Conservation (phyloP, 2,113 vertebrate genomes). For the Helogale parvula region DNA sequence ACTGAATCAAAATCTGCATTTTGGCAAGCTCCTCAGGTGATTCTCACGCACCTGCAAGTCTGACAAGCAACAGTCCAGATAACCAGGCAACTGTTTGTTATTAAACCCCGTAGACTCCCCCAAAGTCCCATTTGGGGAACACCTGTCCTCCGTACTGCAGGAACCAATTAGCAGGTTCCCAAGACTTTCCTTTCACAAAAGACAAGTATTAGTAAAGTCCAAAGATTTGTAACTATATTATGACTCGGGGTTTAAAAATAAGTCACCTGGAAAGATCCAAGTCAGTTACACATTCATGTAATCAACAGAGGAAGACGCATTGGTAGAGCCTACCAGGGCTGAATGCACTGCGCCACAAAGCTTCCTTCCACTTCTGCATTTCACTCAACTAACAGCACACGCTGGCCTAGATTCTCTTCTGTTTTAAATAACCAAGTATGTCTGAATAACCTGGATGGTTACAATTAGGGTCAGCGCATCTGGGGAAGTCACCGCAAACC, state of each 20-base stretch:
- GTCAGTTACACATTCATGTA: neutral
- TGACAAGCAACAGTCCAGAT: neutral
- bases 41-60: neutral
- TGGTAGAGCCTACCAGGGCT: neutral
- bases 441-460: slow-evolving; percentile 65
- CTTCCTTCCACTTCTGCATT: neutral
- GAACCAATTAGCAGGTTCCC: neutral
- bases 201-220: neutral
- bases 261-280: neutral
- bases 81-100: neutral
- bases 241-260: slow-evolving; percentile 3
- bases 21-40: neutral
- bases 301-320: neutral
- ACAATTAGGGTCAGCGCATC: slow-evolving; percentile 67
- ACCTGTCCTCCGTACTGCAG: neutral
- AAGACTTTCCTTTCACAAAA: neutral
- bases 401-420: neutral
- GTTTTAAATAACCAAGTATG: slow-evolving; percentile 29
- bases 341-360: neutral
- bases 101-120: neutral
- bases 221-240: neutral
- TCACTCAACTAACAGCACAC: neutral
- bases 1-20: neutral
- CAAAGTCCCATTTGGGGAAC: neutral
- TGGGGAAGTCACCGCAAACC: slow-evolving; percentile 55